Evolutionary conservation across 64 coral and sea anemone species (phyloP), one percentile per base, ranked within the genome.

Genomic region (Anthopleura sola): DNA sequence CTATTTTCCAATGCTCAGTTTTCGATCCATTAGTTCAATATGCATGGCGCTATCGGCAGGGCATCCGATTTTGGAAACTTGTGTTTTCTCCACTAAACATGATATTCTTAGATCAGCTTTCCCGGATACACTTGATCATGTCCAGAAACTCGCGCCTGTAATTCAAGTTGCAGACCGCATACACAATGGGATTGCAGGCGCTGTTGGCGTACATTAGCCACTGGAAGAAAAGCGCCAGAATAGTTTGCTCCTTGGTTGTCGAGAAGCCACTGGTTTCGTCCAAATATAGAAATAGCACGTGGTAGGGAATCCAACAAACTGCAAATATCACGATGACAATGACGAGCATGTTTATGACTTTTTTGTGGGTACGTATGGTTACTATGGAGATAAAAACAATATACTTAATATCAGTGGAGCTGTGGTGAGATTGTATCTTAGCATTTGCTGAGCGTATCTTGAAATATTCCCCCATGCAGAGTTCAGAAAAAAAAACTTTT

Each of bases 191-290:
- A 76, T 91, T 91, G 50, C 84, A 83, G 64, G 84, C 84, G 60
- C 90, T 91, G 90, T 91, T 91, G 32, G 90, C 79, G 40, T 91
- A 91, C 50, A 87, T 86, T 13, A 91, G 54, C 90, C 90, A 91
- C 79, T 91, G 90, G 17, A 87, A 75, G 48, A 91, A 91, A 39
- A 87, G 57, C 12, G 87, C 78, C 18, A 91, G 60, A 5, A 37
- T 60, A n/a, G 48, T 83, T 36, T 47, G 48, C 17, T 54, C 82
- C 8, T 83, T 49, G 36, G 82, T 83, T 60, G 82, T 54, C 14
- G 32, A 24, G 82, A 36, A 54, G 46, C 32, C 82, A 38, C n/a
- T n/a, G n/a, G 21, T 31, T 12, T 83, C 34, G 50, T 83, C 82
- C 44, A 54, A 83, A 83, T 83, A 83, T 55, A 83, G 82, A 83